Base-by-base conservation (phyloP, 1,140 invertebrate species). In the Drosophila pectinifera region DNA sequence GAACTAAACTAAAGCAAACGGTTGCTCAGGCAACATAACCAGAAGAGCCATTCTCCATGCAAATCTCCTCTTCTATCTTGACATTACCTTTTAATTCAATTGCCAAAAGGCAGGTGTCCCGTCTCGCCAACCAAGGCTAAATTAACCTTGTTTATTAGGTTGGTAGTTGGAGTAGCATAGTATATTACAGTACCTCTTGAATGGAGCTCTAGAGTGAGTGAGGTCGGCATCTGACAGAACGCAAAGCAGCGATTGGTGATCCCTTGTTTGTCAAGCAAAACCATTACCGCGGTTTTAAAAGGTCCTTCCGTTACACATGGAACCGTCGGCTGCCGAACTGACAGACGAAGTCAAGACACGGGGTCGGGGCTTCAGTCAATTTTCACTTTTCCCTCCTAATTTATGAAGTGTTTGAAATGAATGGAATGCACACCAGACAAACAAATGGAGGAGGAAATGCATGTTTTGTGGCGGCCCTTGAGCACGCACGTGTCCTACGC, bases 211-310 rank as follows among this genome's bases (percentile, higher is more conserved):
- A 20, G 18, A 51, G 13, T 51, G 48, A 51, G 48, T 28, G 16
- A 31, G 48, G 39, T 46, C 55, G 26, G 26, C 18, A 58, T 46
- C 39, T 57, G 28, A 11, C 20, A 46, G 42, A 31, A 11, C 31
- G n/a, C 10, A 53, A 16, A 13, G 24, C 24, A 16, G 11, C 18
- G 18, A 24, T 45, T 51, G 4, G 16, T 11, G 75, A 70, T 62
- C 80, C 77, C 68, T 64, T 67, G 67, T 85, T 73, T 80, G 64
- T 85, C 77, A 78, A 42, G 22, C 24, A 5, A 67, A 63, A 18
- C 68, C 51, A 84, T 84, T 80, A 73, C 38, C 49, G 22, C 8
- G 14, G 13, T 24, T 36, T 39, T 49, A 13, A 14, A 43, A 28
- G 58, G 24, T 22, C 38, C 41, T 65, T 69, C 68, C 53, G 26